Evolutionary conservation across 2,113 vertebrate species (phyloP).

Genomic region (Ptilorrhoa leucosticta): DNA sequence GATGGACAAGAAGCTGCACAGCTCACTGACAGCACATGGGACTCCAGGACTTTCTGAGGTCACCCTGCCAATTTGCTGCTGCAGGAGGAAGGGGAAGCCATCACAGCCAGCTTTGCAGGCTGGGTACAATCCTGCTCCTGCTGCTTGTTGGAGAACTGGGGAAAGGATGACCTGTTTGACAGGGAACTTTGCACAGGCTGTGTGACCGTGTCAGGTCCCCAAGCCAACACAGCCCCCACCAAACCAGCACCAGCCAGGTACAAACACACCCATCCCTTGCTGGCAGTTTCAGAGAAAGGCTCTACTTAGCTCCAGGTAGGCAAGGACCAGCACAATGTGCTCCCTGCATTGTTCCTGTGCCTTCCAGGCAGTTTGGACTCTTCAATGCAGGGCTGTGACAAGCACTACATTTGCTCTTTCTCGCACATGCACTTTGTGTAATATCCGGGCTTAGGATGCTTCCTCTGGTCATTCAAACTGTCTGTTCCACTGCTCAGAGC

Average conservation of each 20-base stretch:
- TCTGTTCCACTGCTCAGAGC: neutral
- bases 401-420: neutral
- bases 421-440: neutral
- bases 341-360: neutral
- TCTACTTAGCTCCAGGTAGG: neutral
- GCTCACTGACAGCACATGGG: neutral
- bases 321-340: neutral
- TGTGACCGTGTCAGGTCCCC: neutral
- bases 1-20: neutral
- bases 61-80: neutral
- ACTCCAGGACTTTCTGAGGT: neutral
- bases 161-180: neutral
- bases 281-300: neutral
- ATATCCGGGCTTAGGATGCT: neutral
- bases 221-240: neutral
- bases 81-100: neutral
- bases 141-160: neutral
- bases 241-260: neutral
- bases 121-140: neutral
- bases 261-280: accelerated
- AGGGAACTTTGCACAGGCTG: neutral
- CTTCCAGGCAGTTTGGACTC: neutral
- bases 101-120: neutral
- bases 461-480: neutral
- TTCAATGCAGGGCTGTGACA: neutral